These are phyloP conservation scores for Andrena flavipes DNA, from an alignment of 2,888 invertebrate genomes.

Conservation along the genomic window DNA sequence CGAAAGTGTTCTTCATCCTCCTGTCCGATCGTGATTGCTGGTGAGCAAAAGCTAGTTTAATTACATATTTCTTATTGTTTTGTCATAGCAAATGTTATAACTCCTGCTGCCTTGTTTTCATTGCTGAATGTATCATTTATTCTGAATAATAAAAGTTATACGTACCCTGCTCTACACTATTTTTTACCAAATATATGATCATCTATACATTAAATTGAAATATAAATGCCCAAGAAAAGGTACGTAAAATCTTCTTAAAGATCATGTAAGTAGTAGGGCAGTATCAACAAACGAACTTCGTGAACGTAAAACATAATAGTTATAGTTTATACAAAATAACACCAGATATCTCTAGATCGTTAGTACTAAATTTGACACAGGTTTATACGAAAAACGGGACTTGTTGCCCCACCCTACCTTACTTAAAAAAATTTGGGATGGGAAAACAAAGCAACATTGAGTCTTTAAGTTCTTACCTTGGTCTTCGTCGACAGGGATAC, in stretches of 20 bases:
- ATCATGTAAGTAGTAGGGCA: too few relatives aligned
- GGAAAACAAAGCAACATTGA: not conserved
- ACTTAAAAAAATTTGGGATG: not conserved
- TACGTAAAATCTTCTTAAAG: too few relatives aligned
- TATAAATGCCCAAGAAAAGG: too few relatives aligned
- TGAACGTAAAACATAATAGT: too few relatives aligned
- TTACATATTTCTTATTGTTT: not conserved
- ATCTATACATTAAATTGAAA: too few relatives aligned
- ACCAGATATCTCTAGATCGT: too few relatives aligned
- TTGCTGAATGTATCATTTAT: not conserved
- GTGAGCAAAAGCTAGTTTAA: constrained; percentile 24
- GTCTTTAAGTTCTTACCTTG: constrained; percentile 68
- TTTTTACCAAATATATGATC: not conserved
- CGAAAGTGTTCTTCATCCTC: constrained; percentile 93
- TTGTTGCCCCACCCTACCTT: too few relatives aligned
- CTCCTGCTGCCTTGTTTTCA: not conserved
- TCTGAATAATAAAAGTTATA: not conserved
- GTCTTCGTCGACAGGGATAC: constrained; percentile 70
- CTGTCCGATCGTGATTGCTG: constrained; percentile 87
- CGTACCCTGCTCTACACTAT: too few relatives aligned
- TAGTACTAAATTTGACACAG: too few relatives aligned
- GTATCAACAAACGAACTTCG: too few relatives aligned
- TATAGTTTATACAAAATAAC: too few relatives aligned
- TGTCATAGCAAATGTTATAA: not conserved
- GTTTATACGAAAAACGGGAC: too few relatives aligned